Evolutionary conservation across 2,888 invertebrate species (phyloP).

Genomic region (Arctia plantaginis): DNA sequence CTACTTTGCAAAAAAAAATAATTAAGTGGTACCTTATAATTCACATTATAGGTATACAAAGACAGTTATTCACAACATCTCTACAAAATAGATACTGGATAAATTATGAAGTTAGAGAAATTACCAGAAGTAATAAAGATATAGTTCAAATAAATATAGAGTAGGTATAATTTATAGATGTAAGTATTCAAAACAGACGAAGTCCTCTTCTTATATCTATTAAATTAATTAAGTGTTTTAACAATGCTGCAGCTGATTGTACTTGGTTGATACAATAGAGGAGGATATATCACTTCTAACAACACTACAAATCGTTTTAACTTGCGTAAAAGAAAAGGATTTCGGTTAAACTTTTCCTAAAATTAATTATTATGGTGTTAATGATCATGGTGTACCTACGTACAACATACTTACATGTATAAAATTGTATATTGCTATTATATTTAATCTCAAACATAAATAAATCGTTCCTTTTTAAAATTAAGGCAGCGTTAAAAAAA

Average conservation of each 20-base stretch:
- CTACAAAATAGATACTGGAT: constrained; percentile 22
- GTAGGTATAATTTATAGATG: neutral
- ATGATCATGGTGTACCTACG: no score
- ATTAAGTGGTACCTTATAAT: neutral
- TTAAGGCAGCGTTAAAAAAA: neutral
- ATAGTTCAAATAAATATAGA: neutral
- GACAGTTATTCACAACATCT: neutral
- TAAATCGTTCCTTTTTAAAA: no score
- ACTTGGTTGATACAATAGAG: neutral
- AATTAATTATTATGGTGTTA: no score
- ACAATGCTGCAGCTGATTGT: neutral
- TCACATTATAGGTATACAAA: neutral
- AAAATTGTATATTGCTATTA: no score
- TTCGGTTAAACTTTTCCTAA: no score
- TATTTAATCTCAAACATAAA: no score
- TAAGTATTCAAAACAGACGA: neutral
- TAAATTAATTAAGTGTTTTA: neutral
- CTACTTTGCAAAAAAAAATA: neutral
- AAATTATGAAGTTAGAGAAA: constrained; percentile 42
- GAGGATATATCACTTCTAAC: neutral
- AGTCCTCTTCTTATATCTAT: neutral
- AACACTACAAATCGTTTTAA: neutral
- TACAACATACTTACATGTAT: no score
- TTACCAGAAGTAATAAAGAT: neutral
- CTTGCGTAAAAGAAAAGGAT: neutral